Evolutionary conservation across 1,140 invertebrate genomes (phyloP), one percentile per base, ranked within the genome.

Genomic region (Papilio polytes): DNA sequence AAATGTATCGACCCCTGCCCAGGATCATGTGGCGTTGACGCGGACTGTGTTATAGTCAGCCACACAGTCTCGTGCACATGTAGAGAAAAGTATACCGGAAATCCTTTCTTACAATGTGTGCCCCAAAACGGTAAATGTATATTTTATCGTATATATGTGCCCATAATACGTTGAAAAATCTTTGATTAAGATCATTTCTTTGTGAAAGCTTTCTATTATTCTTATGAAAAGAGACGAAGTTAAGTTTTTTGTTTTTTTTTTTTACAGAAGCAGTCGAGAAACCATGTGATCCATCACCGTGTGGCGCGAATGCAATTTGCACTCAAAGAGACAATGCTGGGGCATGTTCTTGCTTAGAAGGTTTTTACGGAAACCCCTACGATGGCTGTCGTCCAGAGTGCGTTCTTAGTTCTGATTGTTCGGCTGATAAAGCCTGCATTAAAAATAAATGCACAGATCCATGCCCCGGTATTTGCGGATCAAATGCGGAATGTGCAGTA

Each of bases 1-100:
- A 97, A 97, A 91, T 98, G 98, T 86, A 96, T 95, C 80, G 97
- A 98, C 95, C 97, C 97, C 15, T 98, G 97, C 87, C 96, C 96
- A 20, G 97, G 97, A 73, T 97, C 97, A 1, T 98, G 98, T 92
- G 97, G 97, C 53, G 91, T 97, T 13, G 97, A 97, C 78, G 97
- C 97, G 2, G 96, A 97, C 80, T 98, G 98, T 84, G 95, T 97
- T 80, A 97, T 98, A 7, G 96, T 97, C 63, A 97, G 97, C 89
- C 97, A 98, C 82, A 96, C 96, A 82, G 97, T 97, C 0, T 96
- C 97, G 12, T 98, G 97, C 88, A 97, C 96, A 77, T 98, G 98
- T 88, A 95, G 95, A 83, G 96, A 96, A 85, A 96, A 96, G 89
- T 96, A 96, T 84, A 98, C 97, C 10, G 98, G 97, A 81, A 97